phyloP scores from a whole-genome alignment of 2,888 invertebrate genomes.

The Yponomeuta sedellus region DNA sequence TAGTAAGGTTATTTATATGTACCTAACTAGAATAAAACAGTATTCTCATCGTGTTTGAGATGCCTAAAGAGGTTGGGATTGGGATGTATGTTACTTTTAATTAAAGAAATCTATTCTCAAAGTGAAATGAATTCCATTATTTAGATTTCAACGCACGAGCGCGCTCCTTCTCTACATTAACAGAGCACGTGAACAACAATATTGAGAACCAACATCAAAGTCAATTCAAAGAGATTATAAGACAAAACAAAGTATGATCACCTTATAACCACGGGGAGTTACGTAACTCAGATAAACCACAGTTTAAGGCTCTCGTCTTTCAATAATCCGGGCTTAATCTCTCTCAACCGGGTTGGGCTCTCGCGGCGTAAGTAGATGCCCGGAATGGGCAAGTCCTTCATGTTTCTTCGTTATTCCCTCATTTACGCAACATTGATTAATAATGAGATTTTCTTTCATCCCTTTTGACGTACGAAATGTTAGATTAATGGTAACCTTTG shows the following conservation, averaged over 20 bases:
- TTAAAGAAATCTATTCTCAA: background rate
- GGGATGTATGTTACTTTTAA: no score
- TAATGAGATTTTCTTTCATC: background rate
- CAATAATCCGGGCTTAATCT: conserved; percentile 5
- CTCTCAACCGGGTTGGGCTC: background rate
- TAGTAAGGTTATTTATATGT: background rate
- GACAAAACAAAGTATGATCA: background rate
- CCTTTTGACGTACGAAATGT: background rate
- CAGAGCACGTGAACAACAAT: background rate
- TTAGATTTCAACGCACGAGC: background rate
- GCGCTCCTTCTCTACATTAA: background rate
- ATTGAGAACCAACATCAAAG: background rate
- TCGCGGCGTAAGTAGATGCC: background rate
- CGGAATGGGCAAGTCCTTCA: background rate
- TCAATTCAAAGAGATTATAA: background rate
- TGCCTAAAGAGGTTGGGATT: no score
- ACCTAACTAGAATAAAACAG: no score
- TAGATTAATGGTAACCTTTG: background rate
- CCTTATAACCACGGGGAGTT: background rate
- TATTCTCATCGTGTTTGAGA: no score
- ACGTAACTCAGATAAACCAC: conserved; percentile 9
- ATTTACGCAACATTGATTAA: conserved; percentile 3
- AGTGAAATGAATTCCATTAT: background rate
- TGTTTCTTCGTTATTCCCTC: conserved; percentile 10
- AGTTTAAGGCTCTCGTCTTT: background rate